phyloP scores from a whole-genome alignment of 2,888 invertebrate species.

The Cenopis cana region DNA sequence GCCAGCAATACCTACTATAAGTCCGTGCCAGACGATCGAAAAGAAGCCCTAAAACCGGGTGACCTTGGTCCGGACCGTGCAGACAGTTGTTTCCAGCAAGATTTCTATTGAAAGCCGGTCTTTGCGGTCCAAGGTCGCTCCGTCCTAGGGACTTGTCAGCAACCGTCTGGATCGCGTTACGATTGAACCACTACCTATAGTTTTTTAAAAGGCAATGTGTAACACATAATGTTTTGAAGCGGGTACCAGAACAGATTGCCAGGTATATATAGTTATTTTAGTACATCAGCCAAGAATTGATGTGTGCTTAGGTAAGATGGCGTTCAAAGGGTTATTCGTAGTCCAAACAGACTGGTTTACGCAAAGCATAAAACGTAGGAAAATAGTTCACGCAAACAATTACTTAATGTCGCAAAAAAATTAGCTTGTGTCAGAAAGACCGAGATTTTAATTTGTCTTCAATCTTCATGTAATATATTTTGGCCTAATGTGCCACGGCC shows the following conservation, averaged over 20 bases:
- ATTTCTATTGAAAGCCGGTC: no score
- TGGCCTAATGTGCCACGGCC: neutral
- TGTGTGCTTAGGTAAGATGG: neutral
- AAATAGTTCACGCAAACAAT: neutral
- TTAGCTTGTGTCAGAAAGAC: neutral
- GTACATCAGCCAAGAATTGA: no score
- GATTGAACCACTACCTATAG: neutral
- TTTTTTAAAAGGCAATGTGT: neutral
- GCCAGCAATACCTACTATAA: neutral
- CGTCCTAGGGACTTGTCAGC: no score
- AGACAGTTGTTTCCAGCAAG: no score
- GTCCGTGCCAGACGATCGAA: no score
- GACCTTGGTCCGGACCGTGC: no score
- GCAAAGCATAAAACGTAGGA: neutral
- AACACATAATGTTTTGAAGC: neutral
- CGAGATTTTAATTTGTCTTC: neutral
- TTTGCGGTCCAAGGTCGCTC: no score
- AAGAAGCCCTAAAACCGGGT: no score
- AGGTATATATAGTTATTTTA: no score
- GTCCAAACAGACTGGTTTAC: constrained; percentile 9
- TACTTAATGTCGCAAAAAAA: neutral
- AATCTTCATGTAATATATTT: no score
- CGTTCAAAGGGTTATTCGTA: constrained; percentile 16
- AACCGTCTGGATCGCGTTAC: no score
- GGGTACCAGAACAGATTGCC: neutral